A percentile compares a stretch with the other conserved stretches of the same genome.
Evolutionary conservation across 2,888 invertebrate species (phyloP).

Genomic region (Mactromeris polynyma): DNA sequence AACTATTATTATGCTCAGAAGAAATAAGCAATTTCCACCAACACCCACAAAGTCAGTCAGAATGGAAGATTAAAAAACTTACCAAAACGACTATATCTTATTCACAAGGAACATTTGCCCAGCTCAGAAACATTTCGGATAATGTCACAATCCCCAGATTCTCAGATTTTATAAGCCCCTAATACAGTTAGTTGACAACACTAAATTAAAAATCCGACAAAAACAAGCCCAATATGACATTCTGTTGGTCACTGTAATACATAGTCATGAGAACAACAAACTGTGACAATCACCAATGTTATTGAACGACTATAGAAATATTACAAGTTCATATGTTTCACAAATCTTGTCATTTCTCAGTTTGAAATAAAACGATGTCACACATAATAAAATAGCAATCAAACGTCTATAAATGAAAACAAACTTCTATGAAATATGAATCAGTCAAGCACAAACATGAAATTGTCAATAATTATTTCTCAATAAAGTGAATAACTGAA

Average conservation of each 20-base stretch:
- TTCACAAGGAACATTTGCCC: not conserved
- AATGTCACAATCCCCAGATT: not conserved
- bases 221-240: not conserved
- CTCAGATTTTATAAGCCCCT: not conserved
- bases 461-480: slow-evolving; percentile 3
- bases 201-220: not conserved
- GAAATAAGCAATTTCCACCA: too few relatives aligned
- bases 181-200: not conserved
- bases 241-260: not conserved
- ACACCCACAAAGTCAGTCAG: too few relatives aligned
- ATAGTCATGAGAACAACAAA: not conserved
- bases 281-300: slow-evolving; percentile 34
- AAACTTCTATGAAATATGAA: not conserved
- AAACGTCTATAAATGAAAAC: slow-evolving; percentile 21
- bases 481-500: not conserved
- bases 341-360: slow-evolving; percentile 12
- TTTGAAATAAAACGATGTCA: slow-evolving; percentile 43
- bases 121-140: not conserved
- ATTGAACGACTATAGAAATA: not conserved
- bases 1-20: too few relatives aligned
- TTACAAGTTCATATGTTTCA: not conserved
- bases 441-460: not conserved
- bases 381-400: slow-evolving; percentile 47
- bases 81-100: not conserved
- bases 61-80: not conserved